Conservation (phyloP, 2,888 invertebrate genomes). For the Syritta pipiens region DNA sequence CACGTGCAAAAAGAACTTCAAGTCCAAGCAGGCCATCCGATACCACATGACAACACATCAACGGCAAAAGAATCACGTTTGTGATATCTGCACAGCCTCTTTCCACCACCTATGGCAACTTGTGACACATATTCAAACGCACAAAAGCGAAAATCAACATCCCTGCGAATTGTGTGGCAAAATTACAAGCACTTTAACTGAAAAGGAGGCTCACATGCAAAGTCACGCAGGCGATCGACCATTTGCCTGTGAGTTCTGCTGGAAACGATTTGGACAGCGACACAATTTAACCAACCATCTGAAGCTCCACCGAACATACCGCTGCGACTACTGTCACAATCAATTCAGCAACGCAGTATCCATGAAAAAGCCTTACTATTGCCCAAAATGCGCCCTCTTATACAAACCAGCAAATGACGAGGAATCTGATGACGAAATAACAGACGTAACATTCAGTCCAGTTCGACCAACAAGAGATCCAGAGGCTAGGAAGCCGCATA, state of each 20-base stretch:
- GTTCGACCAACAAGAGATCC: not conserved
- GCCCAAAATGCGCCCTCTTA: conserved; percentile 70
- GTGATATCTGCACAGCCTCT: conserved; percentile 80
- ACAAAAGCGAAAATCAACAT: conserved; percentile 70
- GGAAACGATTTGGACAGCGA: conserved; percentile 73
- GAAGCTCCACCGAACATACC: conserved; percentile 72
- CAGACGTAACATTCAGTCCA: conserved; percentile 43
- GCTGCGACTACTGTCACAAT: conserved; percentile 72
- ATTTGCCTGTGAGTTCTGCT: conserved; percentile 75
- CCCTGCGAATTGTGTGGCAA: conserved; percentile 73
- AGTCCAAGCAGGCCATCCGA: conserved; percentile 73
- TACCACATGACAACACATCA: conserved; percentile 74
- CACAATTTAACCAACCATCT: conserved; percentile 73
- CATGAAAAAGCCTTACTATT: conserved; percentile 72
- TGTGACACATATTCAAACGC: conserved; percentile 72
- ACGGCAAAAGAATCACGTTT: conserved; percentile 72
- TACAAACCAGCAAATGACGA: conserved; percentile 24
- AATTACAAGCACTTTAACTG: conserved; percentile 70
- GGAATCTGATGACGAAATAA: conserved; percentile 46
- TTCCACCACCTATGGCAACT: conserved; percentile 74
- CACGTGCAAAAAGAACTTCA: conserved; percentile 72
- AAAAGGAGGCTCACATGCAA: conserved; percentile 75
- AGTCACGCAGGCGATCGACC: conserved; percentile 82
- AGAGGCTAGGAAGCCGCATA: conserved; percentile 23
- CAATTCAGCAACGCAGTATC: conserved; percentile 72